Evolutionary conservation across 1,140 invertebrate genomes (phyloP).

Genomic region (Lepeophtheirus salmonis): DNA sequence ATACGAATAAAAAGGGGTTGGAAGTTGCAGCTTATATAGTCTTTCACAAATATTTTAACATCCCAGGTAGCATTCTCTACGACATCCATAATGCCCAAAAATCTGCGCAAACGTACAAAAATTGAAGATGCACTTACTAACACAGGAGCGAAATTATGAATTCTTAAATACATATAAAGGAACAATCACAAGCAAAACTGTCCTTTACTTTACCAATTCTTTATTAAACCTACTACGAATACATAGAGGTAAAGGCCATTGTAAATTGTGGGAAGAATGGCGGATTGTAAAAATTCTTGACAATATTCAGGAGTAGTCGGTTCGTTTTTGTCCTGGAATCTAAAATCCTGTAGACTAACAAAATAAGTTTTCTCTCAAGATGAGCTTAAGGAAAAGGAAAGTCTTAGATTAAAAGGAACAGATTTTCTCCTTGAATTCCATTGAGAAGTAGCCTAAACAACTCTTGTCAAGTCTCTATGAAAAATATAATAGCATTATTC

Average conservation of each 20-base stretch:
- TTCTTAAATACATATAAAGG: neutral
- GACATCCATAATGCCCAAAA: constrained; percentile 7
- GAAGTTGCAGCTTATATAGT: constrained; percentile 4
- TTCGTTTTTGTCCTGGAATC: neutral
- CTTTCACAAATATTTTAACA: neutral
- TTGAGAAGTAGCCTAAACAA: neutral
- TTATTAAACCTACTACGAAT: neutral
- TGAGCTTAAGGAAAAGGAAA: neutral
- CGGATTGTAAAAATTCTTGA: neutral
- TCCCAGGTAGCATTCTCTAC: constrained; percentile 3
- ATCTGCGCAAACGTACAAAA: neutral
- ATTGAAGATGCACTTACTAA: constrained; percentile 1
- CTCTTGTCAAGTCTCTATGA: neutral
- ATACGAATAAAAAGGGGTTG: neutral
- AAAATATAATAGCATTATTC: neutral
- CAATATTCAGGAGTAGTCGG: neutral
- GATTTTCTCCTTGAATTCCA: neutral
- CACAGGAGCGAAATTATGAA: neutral
- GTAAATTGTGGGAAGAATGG: constrained; percentile 3
- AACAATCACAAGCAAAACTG: neutral
- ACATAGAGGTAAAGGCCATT: neutral
- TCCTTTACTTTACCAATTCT: constrained; percentile 1
- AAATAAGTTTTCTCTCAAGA: neutral
- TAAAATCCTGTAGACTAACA: neutral
- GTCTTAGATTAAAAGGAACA: neutral